phyloP scores from a whole-genome alignment of 1,140 invertebrate species.

The Drosophila pachea region DNA sequence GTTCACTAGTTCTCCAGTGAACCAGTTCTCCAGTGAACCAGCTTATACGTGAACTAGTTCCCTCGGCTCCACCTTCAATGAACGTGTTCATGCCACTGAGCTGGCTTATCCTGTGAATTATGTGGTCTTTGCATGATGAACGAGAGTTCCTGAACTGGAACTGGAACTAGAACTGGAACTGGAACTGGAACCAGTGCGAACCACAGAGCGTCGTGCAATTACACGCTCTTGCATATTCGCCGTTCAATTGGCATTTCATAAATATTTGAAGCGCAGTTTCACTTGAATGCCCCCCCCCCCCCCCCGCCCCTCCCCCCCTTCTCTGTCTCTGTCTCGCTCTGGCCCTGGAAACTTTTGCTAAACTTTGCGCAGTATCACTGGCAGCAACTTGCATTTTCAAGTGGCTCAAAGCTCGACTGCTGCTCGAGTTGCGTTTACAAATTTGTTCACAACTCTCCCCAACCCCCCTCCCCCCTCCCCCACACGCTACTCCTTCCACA shows the following conservation, averaged over 20 bases:
- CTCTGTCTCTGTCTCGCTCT: background rate
- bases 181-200: conserved; percentile 15
- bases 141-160: too few species aligned
- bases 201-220: conserved; percentile 30
- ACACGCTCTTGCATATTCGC: conserved; percentile 44
- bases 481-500: too few species aligned
- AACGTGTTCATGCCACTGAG: background rate
- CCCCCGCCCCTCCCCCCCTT: background rate
- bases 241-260: conserved; percentile 65
- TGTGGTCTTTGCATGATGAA: too few species aligned
- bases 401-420: conserved; percentile 58
- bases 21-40: too few species aligned
- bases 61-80: background rate
- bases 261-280: conserved; percentile 67
- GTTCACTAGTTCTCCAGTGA: too few species aligned
- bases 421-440: conserved; percentile 53
- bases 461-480: background rate
- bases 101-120: too few species aligned
- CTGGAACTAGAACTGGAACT: background rate
- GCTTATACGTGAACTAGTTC: too few species aligned
- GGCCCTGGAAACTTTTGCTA: conserved; percentile 56
- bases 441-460: conserved; percentile 67
- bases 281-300: conserved; percentile 41
- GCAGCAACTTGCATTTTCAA: conserved; percentile 65
- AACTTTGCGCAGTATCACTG: conserved; percentile 68